Conservation (phyloP, 2,113 vertebrate species). For the Gorsachius goisagi region DNA sequence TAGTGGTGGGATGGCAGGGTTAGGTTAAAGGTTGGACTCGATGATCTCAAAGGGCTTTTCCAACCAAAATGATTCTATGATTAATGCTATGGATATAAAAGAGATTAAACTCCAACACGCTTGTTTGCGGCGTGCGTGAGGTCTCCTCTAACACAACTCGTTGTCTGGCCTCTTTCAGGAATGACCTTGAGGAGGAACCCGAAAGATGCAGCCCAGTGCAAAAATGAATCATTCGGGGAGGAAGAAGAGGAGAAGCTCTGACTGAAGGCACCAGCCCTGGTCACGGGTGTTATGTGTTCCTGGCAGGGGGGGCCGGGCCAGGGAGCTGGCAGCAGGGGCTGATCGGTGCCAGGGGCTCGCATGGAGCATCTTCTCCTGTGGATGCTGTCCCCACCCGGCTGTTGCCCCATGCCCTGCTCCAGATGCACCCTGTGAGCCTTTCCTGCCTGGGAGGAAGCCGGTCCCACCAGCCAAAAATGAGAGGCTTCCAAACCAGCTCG, state of each 20-base stretch:
- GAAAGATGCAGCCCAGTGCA: background rate
- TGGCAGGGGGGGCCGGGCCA: accelerated
- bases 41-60: too few species aligned
- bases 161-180: conserved; percentile 8
- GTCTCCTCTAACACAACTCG: background rate
- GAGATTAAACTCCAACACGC: background rate
- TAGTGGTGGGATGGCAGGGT: too few species aligned
- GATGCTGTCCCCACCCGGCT: background rate
- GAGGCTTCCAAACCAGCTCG: conserved; percentile 69
- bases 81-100: accelerated
- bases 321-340: background rate
- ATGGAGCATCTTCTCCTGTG: background rate
- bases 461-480: conserved; percentile 59
- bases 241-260: background rate
- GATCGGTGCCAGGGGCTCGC: background rate
- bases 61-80: too few species aligned
- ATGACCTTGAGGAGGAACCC: background rate
- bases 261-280: background rate
- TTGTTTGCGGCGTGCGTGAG: accelerated
- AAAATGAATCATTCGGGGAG: background rate
- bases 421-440: background rate
- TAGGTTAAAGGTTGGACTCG: too few species aligned
- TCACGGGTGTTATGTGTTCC: background rate
- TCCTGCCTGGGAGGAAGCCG: background rate
- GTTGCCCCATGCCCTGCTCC: background rate